Evolutionary conservation across 2,888 invertebrate genomes (phyloP).

Genomic region (Drosophila leonis): DNA sequence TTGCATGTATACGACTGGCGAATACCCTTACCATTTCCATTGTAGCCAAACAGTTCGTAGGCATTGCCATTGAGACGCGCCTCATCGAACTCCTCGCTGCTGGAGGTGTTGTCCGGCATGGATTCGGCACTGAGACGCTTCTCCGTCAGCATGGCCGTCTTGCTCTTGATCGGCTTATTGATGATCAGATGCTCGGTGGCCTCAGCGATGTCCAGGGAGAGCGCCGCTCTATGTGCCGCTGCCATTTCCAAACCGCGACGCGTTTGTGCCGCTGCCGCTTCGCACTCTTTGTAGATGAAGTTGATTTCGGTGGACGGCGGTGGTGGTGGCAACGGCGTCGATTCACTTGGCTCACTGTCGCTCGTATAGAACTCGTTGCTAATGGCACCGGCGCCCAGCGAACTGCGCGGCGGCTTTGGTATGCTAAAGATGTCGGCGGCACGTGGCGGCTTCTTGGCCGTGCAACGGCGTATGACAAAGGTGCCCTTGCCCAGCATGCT

Average conservation of each 20-base stretch:
- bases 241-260: conserved; percentile 90
- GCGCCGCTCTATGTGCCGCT: conserved; percentile 86
- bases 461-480: conserved; percentile 89
- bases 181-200: conserved; percentile 55
- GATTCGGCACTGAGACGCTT: conserved; percentile 71
- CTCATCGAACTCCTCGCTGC: conserved; percentile 76
- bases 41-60: conserved; percentile 70
- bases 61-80: conserved; percentile 68
- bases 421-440: conserved; percentile 74
- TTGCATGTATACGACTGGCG: background rate
- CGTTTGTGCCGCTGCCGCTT: conserved; percentile 87
- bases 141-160: conserved; percentile 71
- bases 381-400: conserved; percentile 58
- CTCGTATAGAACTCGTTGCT: conserved; percentile 76
- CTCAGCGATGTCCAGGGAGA: conserved; percentile 70
- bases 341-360: conserved; percentile 72
- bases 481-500: conserved; percentile 88
- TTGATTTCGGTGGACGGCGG: conserved; percentile 59
- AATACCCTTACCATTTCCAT: conserved; percentile 55
- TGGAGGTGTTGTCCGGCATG: conserved; percentile 75
- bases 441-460: conserved; percentile 74
- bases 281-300: conserved; percentile 87
- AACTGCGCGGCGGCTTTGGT: conserved; percentile 67
- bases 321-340: conserved; percentile 57
- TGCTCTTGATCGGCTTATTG: conserved; percentile 67